Conservation (phyloP, 2,888 invertebrate genomes). For the Chloroclysta siterata region DNA sequence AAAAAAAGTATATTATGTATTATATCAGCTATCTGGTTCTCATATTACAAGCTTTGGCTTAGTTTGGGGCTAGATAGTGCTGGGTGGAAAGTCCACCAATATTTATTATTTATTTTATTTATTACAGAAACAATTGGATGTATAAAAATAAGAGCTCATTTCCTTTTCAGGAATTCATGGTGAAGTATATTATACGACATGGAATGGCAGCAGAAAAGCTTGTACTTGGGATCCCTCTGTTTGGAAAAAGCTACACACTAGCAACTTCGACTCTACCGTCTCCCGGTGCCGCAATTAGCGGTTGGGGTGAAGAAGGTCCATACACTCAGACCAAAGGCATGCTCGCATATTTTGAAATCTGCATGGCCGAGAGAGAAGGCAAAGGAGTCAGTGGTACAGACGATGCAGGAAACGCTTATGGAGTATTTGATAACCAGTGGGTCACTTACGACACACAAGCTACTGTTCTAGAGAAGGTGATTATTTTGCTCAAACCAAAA, state of each 20-base stretch:
- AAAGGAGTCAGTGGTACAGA: slow-evolving; percentile 84
- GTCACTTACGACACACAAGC: slow-evolving; percentile 90
- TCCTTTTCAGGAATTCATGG: slow-evolving; percentile 85
- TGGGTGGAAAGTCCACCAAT: no score
- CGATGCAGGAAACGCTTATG: slow-evolving; percentile 87
- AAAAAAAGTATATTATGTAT: no score
- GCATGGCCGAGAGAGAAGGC: slow-evolving; percentile 84
- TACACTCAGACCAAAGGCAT: slow-evolving; percentile 89
- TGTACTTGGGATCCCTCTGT: slow-evolving; percentile 89
- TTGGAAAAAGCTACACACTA: slow-evolving; percentile 89
- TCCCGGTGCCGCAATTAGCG: slow-evolving; percentile 85
- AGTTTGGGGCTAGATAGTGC: no score
- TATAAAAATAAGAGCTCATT: background rate
- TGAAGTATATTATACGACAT: slow-evolving; percentile 86
- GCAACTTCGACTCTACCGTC: slow-evolving; percentile 78
- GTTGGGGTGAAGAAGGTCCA: slow-evolving; percentile 87
- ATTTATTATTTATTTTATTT: no score
- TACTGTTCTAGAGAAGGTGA: slow-evolving; percentile 87
- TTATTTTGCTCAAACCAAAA: background rate
- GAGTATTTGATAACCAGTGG: slow-evolving; percentile 91
- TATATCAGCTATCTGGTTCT: no score
- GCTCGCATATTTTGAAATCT: slow-evolving; percentile 90
- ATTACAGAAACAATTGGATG: background rate
- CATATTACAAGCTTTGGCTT: no score
- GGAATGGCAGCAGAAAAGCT: slow-evolving; percentile 88